These are phyloP conservation scores for Drosophila paulistorum DNA, from an alignment of 1,140 invertebrate genomes.

Conservation along the genomic window DNA sequence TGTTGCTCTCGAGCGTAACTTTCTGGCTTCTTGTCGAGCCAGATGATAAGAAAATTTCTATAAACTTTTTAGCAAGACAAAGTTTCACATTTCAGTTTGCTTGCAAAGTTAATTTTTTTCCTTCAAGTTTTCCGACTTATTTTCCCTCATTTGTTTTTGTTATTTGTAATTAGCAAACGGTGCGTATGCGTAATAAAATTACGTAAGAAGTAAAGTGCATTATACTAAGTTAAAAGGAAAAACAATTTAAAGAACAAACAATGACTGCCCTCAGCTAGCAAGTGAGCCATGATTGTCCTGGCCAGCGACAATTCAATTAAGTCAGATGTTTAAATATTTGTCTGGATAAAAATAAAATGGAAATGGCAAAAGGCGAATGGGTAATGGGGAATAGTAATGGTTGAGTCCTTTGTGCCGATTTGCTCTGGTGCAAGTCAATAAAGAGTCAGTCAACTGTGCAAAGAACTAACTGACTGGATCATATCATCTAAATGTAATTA, in stretches of 20 bases:
- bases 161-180: slow-evolving; percentile 57
- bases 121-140: slow-evolving; percentile 22
- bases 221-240: slow-evolving; percentile 3
- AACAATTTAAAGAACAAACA: slow-evolving; percentile 17
- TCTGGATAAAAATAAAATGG: slow-evolving; percentile 20
- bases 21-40: slow-evolving; percentile 15
- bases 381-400: background rate
- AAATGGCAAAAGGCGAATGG: background rate
- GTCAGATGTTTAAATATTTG: background rate
- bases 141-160: slow-evolving; percentile 31
- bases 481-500: slow-evolving; percentile 29
- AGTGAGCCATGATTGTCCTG: background rate
- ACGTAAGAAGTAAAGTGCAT: slow-evolving; percentile 21
- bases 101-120: slow-evolving; percentile 16
- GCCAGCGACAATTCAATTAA: slow-evolving; percentile 30
- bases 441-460: slow-evolving; percentile 50
- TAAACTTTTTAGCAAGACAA: slow-evolving; percentile 10
- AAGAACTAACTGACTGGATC: slow-evolving; percentile 19
- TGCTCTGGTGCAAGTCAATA: slow-evolving; percentile 35
- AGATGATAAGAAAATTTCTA: slow-evolving; percentile 6
- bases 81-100: background rate
- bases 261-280: background rate
- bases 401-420: background rate
- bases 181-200: slow-evolving; percentile 58
- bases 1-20: background rate